Evolutionary conservation across 2,113 vertebrate species (phyloP), one percentile per base, ranked within the genome.

Genomic region (Pimephales promelas): DNA sequence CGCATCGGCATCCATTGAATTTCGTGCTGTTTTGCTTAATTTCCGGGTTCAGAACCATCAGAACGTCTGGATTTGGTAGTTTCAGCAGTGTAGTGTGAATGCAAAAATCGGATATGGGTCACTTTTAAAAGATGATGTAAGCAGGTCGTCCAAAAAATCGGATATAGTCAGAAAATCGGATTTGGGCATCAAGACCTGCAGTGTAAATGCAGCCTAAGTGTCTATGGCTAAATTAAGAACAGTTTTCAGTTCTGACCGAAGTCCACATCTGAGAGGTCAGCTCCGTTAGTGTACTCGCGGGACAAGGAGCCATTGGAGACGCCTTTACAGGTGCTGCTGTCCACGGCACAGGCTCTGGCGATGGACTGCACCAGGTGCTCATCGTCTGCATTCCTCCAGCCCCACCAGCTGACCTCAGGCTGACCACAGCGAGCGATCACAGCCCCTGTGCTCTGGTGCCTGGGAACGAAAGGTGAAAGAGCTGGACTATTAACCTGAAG

Each of bases 401-500:
- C 98, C 98, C 98, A 99, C 98, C 98, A 99, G 91, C 97, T 99
- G 89, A 99, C 97, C 93, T 99, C 98, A 0, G 98, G 98, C 89
- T 99, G 98, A 11, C 98, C 96, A 1, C 97, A 98, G 87, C 98
- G 97, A 34, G 97, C 96, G 36, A 99, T 99, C 59, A 99, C 98
- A 0, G 98, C 97, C 22, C 97, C 98, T 0, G 97, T 99, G 89
- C 91, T 96, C 92, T 96, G 96, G 91, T 99, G 98, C 92, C 98
- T 99, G 87, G 0, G 62, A 31, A 28, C 5, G 45, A 9, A 28
- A 9, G 0, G 0, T 2, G 34, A 20, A 10, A 22, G 20, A 28
- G 14, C 22, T 45, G 10, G 5, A 47, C 59, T 16, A 4, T 14
- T 28, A 3, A 6, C 31, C 47, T 22, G 10, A 75, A 20, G 11